A percentile compares a stretch with the other conserved stretches of the same genome.
phyloP scores from a whole-genome alignment of 2,888 invertebrate species.

The Andrena bicolor region DNA sequence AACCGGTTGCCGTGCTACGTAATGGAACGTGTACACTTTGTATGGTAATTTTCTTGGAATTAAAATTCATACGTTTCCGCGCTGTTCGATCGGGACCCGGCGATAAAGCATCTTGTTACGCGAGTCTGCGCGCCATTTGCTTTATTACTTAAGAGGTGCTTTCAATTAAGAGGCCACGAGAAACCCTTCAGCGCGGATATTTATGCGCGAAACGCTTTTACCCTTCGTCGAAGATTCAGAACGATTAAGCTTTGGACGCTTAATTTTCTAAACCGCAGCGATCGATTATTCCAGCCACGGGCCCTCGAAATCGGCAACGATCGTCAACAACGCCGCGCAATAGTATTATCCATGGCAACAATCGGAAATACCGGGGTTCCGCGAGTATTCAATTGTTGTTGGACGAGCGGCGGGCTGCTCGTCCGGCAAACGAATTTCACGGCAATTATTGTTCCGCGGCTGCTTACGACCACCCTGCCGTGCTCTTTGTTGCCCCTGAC shows the following conservation, averaged over 20 bases:
- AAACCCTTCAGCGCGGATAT: background rate
- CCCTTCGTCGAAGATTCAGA: no score
- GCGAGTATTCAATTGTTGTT: constrained; percentile 52
- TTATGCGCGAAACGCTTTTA: background rate
- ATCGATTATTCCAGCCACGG: constrained; percentile 35
- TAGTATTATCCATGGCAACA: constrained; percentile 64
- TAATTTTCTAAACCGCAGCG: constrained; percentile 10
- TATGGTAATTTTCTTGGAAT: constrained; percentile 58
- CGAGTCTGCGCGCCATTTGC: background rate
- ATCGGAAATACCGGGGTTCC: constrained; percentile 71
- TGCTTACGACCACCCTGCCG: constrained; percentile 9
- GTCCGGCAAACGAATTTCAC: constrained; percentile 63
- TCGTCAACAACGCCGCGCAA: constrained; percentile 30
- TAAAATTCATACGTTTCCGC: constrained; percentile 53
- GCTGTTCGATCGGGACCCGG: constrained; percentile 18
- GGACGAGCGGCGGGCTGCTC: constrained; percentile 53
- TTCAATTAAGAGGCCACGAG: background rate
- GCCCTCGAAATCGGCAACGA: constrained; percentile 42
- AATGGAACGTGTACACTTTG: constrained; percentile 40
- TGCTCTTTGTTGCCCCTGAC: constrained; percentile 2
- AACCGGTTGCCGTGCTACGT: constrained; percentile 11
- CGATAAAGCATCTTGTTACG: constrained; percentile 5
- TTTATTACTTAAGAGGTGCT: background rate
- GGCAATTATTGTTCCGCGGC: constrained; percentile 63
- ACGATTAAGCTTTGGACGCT: constrained; percentile 15